Evolutionary conservation across 2,113 vertebrate species (phyloP).

Genomic region (Ovis canadensis): DNA sequence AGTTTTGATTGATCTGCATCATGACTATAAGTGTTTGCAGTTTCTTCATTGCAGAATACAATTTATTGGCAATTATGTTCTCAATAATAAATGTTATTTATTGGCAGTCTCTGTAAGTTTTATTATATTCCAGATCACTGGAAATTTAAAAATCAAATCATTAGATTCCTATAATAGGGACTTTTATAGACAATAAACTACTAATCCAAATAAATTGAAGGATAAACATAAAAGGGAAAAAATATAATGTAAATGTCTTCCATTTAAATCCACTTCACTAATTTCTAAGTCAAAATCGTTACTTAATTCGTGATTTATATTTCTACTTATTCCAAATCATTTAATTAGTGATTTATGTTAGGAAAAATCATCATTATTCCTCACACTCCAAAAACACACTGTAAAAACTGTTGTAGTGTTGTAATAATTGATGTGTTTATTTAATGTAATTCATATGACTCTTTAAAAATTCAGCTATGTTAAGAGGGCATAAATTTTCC

Average conservation of each 20-base stretch:
- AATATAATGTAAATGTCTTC: background rate
- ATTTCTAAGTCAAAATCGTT: conserved; percentile 52
- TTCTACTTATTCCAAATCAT: conserved; percentile 39
- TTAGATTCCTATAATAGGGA: background rate
- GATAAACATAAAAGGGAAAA: conserved; percentile 29
- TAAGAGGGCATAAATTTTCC: conserved; percentile 3
- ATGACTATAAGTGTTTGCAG: background rate
- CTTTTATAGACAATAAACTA: background rate
- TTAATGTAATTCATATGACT: conserved; percentile 60
- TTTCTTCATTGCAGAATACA: background rate
- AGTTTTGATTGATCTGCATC: background rate
- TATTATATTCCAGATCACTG: background rate
- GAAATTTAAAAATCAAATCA: background rate
- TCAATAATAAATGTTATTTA: background rate
- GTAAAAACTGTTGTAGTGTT: conserved; percentile 52
- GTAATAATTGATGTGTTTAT: conserved; percentile 55
- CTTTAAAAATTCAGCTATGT: conserved; percentile 49
- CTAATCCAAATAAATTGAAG: background rate
- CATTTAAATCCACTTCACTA: conserved; percentile 32
- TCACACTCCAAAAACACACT: conserved; percentile 50
- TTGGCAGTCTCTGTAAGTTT: background rate
- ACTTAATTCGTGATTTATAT: conserved; percentile 5
- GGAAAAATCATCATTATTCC: conserved; percentile 62
- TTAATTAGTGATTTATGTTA: conserved; percentile 63
- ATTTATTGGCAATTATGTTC: background rate